phyloP scores from a whole-genome alignment of 2,797 vertebrate species.

The Hemitrygon akajei region DNA sequence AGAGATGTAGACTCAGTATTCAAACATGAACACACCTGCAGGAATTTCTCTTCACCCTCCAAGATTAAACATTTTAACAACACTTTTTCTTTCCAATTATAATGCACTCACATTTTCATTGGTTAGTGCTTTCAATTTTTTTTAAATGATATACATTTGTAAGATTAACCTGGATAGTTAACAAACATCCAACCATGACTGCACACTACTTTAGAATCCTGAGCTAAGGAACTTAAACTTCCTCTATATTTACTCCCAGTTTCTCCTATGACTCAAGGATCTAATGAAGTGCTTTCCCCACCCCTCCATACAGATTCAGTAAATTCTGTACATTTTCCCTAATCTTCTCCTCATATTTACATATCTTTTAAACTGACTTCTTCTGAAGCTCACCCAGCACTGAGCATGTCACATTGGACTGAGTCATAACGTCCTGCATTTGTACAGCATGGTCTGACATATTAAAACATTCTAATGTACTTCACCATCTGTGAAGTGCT shows the following conservation, averaged over 20 bases:
- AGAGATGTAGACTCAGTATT: neutral
- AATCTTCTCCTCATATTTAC: neutral
- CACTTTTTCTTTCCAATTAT: neutral
- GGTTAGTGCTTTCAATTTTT: neutral
- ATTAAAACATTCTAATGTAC: no score
- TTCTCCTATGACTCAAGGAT: neutral
- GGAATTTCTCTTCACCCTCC: neutral
- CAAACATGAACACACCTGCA: neutral
- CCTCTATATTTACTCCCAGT: neutral
- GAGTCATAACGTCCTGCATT: neutral
- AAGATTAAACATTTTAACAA: constrained; percentile 8
- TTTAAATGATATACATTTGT: neutral
- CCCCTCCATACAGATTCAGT: neutral
- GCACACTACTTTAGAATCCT: neutral
- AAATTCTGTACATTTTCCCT: neutral
- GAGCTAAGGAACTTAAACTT: neutral
- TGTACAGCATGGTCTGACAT: no score
- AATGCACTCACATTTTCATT: neutral
- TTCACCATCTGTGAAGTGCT: neutral
- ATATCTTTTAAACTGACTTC: neutral
- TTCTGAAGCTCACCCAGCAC: neutral
- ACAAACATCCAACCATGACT: neutral
- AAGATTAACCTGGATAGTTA: neutral
- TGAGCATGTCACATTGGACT: neutral
- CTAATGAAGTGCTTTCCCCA: neutral